Evolutionary conservation across 2,113 vertebrate species (phyloP), one percentile per base, ranked within the genome.

Genomic region (Empidonax traillii): DNA sequence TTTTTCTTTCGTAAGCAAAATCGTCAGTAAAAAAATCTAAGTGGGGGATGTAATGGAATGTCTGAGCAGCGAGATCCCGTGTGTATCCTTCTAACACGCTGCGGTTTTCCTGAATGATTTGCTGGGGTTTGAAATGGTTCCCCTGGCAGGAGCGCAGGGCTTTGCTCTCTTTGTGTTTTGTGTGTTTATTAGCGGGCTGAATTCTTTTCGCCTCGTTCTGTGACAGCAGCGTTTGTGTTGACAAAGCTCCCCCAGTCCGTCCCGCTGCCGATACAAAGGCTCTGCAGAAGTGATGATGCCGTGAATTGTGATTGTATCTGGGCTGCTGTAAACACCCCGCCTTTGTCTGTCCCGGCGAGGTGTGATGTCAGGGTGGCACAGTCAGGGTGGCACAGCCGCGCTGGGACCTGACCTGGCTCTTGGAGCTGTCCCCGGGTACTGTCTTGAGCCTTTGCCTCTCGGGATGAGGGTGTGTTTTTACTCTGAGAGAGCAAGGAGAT

Each of bases 291-390:
- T 31, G 93, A 73, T 83, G 93, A 86, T 91, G 74, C 82, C 30
- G 4, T 87, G 81, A 52, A 82, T 87, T 94, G 85, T 68, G 6
- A 89, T 87, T 89, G 71, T 95, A 19, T 85, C 74, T 17, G 90
- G 46, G 62, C 28, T 82, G 53, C 78, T 85, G 75, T 79, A 77
- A 91, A 95, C 94, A 93, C 55, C 6, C 77, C 16, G 91, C 74
- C 94, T 90, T 97, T 96, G 96, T 97, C 27, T 75, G 53, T 44
- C 33, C 58, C 12, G 7, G 75, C 15, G 20, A 41, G 63, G 8
- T 78, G 93, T 87, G 93, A 89, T 68, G 87, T 82, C 92, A 31
- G 72, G 1, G 1, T 71, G 83, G 83, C 73, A 5, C 7, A 21
- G 52, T 6, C 52, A 14, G 23, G 13, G 52, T 28, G 28, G 30